Evolutionary conservation across 2,113 vertebrate species (phyloP), one percentile per base, ranked within the genome.

Genomic region (Perca fluviatilis): DNA sequence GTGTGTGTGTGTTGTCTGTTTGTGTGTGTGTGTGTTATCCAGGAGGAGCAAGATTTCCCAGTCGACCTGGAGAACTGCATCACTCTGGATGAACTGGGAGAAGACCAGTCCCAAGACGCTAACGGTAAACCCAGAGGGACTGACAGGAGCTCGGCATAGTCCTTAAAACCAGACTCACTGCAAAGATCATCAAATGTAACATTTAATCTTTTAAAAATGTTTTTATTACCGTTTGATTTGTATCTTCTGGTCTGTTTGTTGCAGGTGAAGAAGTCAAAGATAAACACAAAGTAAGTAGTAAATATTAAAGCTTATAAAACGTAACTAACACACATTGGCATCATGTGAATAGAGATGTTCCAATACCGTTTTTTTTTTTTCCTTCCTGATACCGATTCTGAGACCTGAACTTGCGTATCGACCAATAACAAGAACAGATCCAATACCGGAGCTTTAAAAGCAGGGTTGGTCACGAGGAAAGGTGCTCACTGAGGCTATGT

Each of bases 1-100:
- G 30, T 30, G 30, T 30, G 30, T 30, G 30, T 30, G 30, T 30
- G 30, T 30, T 36, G 36, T 36, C 7, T 36, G 6, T 8, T 6
- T 36, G 36, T 36, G 6, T 8, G 36, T 36, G 21, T 21, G 36
- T 36, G 1, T 9, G 11, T 3, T 69, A 9, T 69, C 19, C 65
- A 93, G 87, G 77, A 89, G 40, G 83, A 91, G 1, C 12, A 60
- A 25, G 93, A 81, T 12, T 88, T 94, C 57, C 90, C 91, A 0
- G 64, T 84, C 0, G 79, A 88, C 49, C 75, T 93, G 66, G 92
- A 94, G 63, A 86, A 90, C 79, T 92, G 84, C 69, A 92, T 94
- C 81, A 93, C 88, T 43, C 84, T 93, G 76, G 94, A 95, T 33
- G 90, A 95, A n/a, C 62, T 93, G 56, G 72, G 57, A 2, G 91